Conservation (phyloP, 2,888 invertebrate species). For the Archips crataeganus region DNA sequence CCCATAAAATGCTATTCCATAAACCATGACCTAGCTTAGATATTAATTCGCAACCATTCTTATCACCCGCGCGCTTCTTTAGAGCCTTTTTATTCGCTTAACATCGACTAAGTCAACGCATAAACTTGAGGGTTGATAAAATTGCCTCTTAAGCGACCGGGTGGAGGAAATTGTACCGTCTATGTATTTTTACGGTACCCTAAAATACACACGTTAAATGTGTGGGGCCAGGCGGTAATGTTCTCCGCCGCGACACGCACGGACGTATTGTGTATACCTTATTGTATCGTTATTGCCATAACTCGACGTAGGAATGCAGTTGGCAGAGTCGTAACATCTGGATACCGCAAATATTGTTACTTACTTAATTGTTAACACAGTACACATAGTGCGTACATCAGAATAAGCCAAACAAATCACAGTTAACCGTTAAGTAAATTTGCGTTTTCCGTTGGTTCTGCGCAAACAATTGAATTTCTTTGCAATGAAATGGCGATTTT, state of each 20-base stretch:
- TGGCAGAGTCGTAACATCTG: background rate
- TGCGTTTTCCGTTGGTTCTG: slow-evolving; percentile 2
- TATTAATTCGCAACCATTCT: slow-evolving; percentile 32
- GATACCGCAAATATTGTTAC: background rate
- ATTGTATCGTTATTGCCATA: slow-evolving; percentile 14
- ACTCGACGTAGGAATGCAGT: background rate
- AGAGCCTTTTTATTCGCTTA: slow-evolving; percentile 36
- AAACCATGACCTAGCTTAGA: slow-evolving; percentile 11
- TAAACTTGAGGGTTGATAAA: slow-evolving; percentile 34
- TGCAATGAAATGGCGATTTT: slow-evolving; percentile 2
- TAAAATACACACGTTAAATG: slow-evolving; percentile 26
- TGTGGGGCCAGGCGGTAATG: slow-evolving; percentile 11
- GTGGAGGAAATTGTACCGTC: slow-evolving; percentile 21
- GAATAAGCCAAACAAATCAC: background rate
- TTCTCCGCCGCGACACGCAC: background rate
- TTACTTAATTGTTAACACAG: background rate
- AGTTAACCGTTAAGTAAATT: slow-evolving; percentile 2
- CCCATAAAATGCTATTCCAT: slow-evolving; percentile 7
- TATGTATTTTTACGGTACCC: slow-evolving; percentile 9
- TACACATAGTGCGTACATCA: background rate
- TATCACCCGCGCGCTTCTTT: slow-evolving; percentile 20
- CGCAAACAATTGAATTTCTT: slow-evolving; percentile 8
- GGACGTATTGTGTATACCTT: slow-evolving; percentile 6
- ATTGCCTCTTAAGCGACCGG: slow-evolving; percentile 31
- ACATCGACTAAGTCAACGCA: slow-evolving; percentile 37